These are phyloP conservation scores for Gallinago paraguaiae DNA, from an alignment of 2,113 vertebrate species.

Conservation along the genomic window DNA sequence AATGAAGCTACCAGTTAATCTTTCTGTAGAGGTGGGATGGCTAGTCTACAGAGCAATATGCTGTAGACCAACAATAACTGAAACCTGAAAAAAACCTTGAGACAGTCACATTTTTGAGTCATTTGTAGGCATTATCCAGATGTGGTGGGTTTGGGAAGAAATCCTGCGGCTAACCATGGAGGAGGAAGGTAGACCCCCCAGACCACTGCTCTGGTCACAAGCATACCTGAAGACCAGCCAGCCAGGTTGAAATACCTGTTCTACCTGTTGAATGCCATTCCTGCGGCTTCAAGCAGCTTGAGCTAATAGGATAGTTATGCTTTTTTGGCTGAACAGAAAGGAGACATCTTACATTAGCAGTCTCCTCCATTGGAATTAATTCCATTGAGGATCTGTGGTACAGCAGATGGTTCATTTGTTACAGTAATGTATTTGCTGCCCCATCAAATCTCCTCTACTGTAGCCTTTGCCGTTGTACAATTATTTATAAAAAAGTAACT, in stretches of 20 bases:
- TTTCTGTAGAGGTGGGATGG: background rate
- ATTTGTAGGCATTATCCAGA: fast-evolving
- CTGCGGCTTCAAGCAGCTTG: background rate
- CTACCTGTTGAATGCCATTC: background rate
- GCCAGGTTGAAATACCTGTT: background rate
- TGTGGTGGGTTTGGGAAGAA: background rate
- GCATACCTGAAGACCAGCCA: background rate
- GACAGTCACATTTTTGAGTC: fast-evolving
- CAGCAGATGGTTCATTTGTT: background rate
- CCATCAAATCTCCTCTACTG: background rate
- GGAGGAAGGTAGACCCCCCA: background rate
- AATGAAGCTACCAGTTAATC: fast-evolving
- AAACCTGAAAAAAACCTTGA: background rate
- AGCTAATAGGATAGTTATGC: background rate
- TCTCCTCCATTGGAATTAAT: background rate
- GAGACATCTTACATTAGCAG: background rate
- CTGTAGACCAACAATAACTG: background rate
- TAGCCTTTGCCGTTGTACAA: background rate
- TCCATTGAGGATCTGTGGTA: background rate
- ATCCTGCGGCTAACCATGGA: background rate
- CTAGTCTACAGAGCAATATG: background rate
- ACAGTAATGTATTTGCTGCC: background rate
- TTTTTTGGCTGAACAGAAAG: background rate
- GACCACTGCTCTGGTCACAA: background rate
- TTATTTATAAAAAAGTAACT: background rate